phyloP scores from a whole-genome alignment of 2,797 vertebrate genomes.

The Leucoraja ocellata region DNA sequence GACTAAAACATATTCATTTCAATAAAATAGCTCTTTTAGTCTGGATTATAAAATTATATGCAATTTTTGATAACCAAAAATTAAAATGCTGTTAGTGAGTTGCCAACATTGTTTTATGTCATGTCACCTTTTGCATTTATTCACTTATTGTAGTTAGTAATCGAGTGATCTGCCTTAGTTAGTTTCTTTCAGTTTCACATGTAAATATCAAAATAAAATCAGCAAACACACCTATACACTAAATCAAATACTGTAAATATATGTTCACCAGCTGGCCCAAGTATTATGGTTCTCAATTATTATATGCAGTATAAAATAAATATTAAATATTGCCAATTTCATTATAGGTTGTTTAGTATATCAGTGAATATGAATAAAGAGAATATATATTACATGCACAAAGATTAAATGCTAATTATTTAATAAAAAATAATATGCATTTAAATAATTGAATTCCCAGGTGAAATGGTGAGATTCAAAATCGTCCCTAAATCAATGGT shows the following conservation, averaged over 20 bases:
- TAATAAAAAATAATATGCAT: too few relatives aligned
- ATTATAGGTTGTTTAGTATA: not conserved
- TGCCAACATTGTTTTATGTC: not conserved
- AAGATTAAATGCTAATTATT: not conserved
- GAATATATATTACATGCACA: not conserved
- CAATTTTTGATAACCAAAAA: not conserved
- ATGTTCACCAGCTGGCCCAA: not conserved
- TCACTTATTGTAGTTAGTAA: not conserved
- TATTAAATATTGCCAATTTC: not conserved
- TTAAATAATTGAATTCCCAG: too few relatives aligned
- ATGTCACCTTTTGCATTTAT: not conserved
- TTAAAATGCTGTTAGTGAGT: not conserved
- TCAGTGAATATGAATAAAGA: not conserved
- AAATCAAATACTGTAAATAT: not conserved
- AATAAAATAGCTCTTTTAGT: not conserved
- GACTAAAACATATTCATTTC: not conserved
- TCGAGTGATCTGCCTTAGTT: not conserved
- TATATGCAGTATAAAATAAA: not conserved
- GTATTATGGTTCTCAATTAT: not conserved
- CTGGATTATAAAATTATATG: not conserved
- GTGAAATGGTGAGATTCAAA: too few relatives aligned
- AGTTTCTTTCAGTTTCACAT: not conserved
- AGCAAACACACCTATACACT: not conserved
- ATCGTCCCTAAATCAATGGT: too few relatives aligned
- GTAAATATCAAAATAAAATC: not conserved